Conservation (phyloP, 2,797 vertebrate species). For the Potorous gilbertii region DNA sequence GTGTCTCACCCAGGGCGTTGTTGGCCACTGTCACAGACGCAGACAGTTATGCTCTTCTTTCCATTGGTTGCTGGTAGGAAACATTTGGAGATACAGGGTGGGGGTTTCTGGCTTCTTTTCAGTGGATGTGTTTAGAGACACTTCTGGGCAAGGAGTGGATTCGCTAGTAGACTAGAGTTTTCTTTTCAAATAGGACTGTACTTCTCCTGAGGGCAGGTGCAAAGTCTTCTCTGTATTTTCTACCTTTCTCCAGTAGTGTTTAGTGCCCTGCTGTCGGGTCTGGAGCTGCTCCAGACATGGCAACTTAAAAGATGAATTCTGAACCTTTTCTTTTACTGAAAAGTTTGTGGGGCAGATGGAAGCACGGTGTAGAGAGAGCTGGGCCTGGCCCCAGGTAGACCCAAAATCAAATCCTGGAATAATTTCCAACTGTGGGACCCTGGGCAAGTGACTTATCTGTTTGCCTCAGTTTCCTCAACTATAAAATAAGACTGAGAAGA, state of each 20-base stretch:
- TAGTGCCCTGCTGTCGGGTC: background rate
- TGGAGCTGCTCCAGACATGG: background rate
- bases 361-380: no score
- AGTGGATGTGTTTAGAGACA: background rate
- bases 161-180: background rate
- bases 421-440: background rate
- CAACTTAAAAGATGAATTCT: background rate
- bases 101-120: background rate
- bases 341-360: background rate
- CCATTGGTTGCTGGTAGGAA: constrained; percentile 22
- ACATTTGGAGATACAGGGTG: constrained; percentile 5
- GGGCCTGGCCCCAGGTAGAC: no score
- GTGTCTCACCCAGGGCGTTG: background rate
- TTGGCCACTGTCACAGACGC: background rate
- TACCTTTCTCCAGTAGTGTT: background rate
- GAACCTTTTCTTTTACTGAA: background rate
- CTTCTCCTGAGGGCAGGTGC: background rate
- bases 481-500: background rate
- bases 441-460: no score
- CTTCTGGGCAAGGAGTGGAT: background rate
- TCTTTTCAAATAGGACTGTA: constrained; percentile 6
- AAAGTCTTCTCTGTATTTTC: background rate
- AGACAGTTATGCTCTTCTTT: constrained; percentile 4
- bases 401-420: background rate
- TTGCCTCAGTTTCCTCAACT: background rate